These are phyloP conservation scores for Thalassoma bifasciatum DNA, from an alignment of 2,113 vertebrate genomes.

Conservation along the genomic window DNA sequence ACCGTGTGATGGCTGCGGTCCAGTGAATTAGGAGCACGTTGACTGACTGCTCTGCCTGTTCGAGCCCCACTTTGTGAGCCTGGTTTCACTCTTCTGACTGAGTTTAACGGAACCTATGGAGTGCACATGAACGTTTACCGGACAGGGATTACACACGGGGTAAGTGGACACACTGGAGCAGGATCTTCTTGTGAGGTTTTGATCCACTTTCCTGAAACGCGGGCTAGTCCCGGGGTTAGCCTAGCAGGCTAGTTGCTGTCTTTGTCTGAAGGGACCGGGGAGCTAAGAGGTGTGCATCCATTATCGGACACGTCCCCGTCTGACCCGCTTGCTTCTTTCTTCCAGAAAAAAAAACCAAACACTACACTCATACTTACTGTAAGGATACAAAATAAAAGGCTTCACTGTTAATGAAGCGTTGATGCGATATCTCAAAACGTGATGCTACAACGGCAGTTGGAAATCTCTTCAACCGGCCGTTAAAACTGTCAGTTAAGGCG, in stretches of 20 bases:
- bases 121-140: conserved; percentile 71
- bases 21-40: conserved; percentile 76
- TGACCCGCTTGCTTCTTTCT: conserved; percentile 27
- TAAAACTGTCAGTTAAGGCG: background rate
- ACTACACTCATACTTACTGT: no score
- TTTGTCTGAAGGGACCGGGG: conserved; percentile 78
- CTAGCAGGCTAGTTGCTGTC: conserved; percentile 70
- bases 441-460: background rate
- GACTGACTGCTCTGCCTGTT: conserved; percentile 65
- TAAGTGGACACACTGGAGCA: conserved; percentile 53
- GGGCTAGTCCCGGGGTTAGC: conserved; percentile 66
- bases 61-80: conserved; percentile 45
- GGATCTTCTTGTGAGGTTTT: conserved; percentile 27
- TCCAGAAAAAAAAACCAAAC: background rate
- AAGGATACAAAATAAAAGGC: rapidly evolving
- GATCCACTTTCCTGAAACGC: conserved; percentile 57
- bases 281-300: conserved; percentile 53
- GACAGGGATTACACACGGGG: conserved; percentile 68
- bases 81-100: conserved; percentile 26
- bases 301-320: conserved; percentile 71
- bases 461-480: background rate
- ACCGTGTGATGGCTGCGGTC: conserved; percentile 78
- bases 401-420: background rate
- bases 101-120: conserved; percentile 72
- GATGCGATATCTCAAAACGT: rapidly evolving